A percentile compares a stretch with the other conserved stretches of the same genome.
These are phyloP conservation scores for Pyrgilauda ruficollis DNA, from an alignment of 2,113 vertebrate genomes.

Conservation along the genomic window DNA sequence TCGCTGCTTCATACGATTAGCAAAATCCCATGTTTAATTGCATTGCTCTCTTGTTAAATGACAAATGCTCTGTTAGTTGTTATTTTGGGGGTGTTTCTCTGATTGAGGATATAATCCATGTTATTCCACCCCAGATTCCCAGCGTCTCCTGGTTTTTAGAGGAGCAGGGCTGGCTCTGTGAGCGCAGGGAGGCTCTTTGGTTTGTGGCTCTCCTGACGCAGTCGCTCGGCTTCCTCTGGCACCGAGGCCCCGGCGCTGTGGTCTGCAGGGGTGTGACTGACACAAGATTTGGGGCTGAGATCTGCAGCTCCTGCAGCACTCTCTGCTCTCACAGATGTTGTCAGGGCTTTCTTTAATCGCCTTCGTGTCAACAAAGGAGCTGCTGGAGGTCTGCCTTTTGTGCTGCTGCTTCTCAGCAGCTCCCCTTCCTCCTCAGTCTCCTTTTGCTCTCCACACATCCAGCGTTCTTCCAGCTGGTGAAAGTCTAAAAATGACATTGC, in stretches of 20 bases:
- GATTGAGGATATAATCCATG: background rate
- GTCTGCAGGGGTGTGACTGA: slow-evolving; percentile 47
- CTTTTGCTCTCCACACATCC: background rate
- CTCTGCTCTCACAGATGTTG: background rate
- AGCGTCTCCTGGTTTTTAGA: background rate
- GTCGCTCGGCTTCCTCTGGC: background rate
- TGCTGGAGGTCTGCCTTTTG: background rate
- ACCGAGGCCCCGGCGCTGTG: background rate
- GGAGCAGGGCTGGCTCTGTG: background rate
- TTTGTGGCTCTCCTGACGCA: background rate
- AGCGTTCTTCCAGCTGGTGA: background rate
- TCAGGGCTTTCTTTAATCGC: background rate
- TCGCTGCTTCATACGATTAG: slow-evolving; percentile 11
- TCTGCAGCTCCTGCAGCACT: background rate
- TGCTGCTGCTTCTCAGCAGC: background rate
- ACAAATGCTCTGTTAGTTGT: background rate
- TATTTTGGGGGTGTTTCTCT: background rate
- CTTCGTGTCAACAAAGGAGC: background rate
- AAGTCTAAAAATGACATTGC: background rate
- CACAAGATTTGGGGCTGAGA: slow-evolving; percentile 5
- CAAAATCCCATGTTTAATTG: background rate
- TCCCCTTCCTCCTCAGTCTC: background rate
- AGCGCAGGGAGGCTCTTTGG: background rate
- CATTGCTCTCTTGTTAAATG: background rate
- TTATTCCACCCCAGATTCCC: background rate